Base-by-base conservation (phyloP, 1,140 invertebrate genomes). In the Ceratina australensis region DNA sequence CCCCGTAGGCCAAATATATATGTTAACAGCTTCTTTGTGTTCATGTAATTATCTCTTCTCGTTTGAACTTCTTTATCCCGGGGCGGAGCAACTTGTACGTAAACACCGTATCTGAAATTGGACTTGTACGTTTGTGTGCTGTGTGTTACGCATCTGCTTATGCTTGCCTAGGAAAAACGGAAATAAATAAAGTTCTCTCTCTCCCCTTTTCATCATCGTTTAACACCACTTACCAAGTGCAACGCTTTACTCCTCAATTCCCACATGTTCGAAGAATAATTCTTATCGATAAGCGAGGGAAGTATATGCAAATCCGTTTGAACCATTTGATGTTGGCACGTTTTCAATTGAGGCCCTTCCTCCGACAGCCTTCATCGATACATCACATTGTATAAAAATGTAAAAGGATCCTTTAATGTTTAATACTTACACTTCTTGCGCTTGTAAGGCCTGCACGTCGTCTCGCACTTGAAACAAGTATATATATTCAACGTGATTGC, bases 221-320 rank as follows among this genome's bases (percentile, higher is more conserved):
- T 18, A 20, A 26, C 12, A 13, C 16, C 49, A 83, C 64, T 86
- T 90, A 96, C 95, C 93, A 96, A 92, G 90, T 94, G 94, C 4
- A 96, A 93, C 18, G 95, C 95, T 89, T 93, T 93, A 81, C 94
- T 88, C 76, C 95, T 94, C 72, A 95, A 92, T 79, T 96, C 94
- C 96, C 96, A 97, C 75, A 97, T 92, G 89, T 96, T 96, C 93
- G 95, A 96, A 15, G 93, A 93, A 87, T 97, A 97, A 64, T 94
- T 92, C 78, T 93, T 93, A 77, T 95, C 95, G 59, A 95, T 94
- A 49, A 94, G 92, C 10, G 91, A 85, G 0, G 94, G 93, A 57
- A 84, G 74, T 28, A 95, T 94, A 90, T 96, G 96, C 13, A 94
- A 88, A 74, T 96, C 95, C 15, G 96, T 96, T 90, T 97, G 96